Conservation (phyloP, 2,113 vertebrate species). For the Fregata magnificens region DNA sequence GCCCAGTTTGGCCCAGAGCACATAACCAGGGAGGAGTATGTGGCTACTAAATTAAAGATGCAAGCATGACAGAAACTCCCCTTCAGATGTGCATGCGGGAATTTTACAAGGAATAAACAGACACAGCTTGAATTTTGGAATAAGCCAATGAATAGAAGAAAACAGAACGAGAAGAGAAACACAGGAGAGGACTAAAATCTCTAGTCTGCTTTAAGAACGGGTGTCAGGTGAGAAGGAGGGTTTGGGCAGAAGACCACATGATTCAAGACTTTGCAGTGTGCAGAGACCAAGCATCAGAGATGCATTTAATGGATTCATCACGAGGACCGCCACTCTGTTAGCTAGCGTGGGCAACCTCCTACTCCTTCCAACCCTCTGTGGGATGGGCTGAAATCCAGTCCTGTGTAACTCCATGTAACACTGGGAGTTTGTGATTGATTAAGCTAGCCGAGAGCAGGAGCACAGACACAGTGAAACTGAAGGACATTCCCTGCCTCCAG, state of each 20-base stretch:
- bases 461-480: background rate
- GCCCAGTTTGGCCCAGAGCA: background rate
- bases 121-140: background rate
- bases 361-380: background rate
- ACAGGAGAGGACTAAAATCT: background rate
- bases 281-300: background rate
- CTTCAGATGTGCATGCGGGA: fast-evolving
- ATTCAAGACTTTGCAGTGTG: background rate
- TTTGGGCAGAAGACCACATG: fast-evolving
- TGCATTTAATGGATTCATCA: background rate
- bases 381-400: background rate
- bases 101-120: background rate
- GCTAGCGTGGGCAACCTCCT: background rate
- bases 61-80: background rate
- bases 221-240: background rate
- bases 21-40: background rate
- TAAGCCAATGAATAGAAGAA: background rate
- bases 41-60: background rate
- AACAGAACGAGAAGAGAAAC: background rate
- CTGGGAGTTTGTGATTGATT: background rate
- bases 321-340: background rate
- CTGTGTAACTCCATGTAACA: background rate
- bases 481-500: background rate
- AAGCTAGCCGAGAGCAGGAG: background rate
- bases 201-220: background rate